These are phyloP conservation scores for Chiropotes sagulatus DNA, from an alignment of 2,797 vertebrate species.

Conservation along the genomic window DNA sequence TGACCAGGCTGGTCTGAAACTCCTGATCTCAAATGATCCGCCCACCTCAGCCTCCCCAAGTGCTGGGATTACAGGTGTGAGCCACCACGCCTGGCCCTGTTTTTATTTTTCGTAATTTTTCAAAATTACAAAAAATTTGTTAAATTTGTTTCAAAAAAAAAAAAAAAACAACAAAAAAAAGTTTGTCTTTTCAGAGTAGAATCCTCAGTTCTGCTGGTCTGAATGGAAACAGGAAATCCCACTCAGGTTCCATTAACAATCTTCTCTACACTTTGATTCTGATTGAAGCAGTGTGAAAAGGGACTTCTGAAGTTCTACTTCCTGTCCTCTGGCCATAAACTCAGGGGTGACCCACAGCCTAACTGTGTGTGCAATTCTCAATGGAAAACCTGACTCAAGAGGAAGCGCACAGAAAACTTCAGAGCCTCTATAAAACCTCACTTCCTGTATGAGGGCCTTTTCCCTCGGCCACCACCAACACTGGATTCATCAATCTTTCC, in stretches of 20 bases:
- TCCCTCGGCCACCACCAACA: not conserved
- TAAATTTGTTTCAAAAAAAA: not conserved
- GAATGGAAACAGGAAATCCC: not conserved
- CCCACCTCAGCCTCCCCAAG: no score
- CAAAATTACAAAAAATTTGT: no score
- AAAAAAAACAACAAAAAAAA: not conserved
- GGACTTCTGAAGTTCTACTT: not conserved
- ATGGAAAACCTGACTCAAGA: not conserved
- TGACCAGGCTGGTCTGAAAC: no score
- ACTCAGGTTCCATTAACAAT: not conserved
- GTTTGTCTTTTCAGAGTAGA: not conserved
- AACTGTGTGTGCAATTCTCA: not conserved
- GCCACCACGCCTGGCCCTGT: not conserved
- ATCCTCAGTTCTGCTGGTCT: not conserved
- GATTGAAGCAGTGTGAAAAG: not conserved
- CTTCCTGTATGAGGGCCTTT: not conserved
- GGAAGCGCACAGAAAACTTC: not conserved
- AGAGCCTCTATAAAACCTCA: not conserved
- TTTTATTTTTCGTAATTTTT: not conserved
- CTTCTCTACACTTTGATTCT: not conserved
- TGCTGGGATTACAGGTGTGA: not conserved
- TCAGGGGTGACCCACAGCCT: rapidly evolving
- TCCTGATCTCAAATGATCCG: no score
- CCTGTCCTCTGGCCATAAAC: not conserved
- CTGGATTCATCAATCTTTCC: not conserved